A percentile compares a stretch with the other conserved stretches of the same genome.
Evolutionary conservation across 2,888 invertebrate species (phyloP).

Genomic region (Petrolisthes cinctipes): DNA sequence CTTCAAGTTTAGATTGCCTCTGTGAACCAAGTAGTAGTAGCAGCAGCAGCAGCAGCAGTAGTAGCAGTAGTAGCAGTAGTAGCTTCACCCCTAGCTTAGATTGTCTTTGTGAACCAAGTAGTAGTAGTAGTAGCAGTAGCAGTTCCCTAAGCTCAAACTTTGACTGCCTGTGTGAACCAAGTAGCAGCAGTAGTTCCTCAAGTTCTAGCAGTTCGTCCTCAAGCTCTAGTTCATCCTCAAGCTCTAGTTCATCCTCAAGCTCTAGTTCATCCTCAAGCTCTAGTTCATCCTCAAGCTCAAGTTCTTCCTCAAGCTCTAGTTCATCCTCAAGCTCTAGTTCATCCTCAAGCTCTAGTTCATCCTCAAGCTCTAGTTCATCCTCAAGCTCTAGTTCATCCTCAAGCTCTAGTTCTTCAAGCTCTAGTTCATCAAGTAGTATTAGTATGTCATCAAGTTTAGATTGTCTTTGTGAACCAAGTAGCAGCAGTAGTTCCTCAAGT

Average conservation of each 20-base stretch:
- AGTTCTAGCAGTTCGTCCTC: conserved; percentile 15
- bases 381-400: neutral
- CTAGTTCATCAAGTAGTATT: neutral
- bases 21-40: conserved; percentile 29
- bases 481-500: neutral
- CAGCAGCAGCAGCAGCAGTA: neutral
- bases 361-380: neutral
- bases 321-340: conserved; percentile 6
- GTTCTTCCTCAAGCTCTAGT: neutral
- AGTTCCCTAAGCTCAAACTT: conserved; percentile 5
- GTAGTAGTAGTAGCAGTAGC: neutral
- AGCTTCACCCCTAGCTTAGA: conserved; percentile 26
- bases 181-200: neutral
- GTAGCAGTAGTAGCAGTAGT: conserved; percentile 18
- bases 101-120: conserved; percentile 34
- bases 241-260: neutral
- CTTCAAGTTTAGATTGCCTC: conserved; percentile 23
- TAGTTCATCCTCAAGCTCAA: neutral
- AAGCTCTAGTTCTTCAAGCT: no score
- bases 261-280: neutral
- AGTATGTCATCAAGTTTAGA: conserved; percentile 26
- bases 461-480: conserved; percentile 33
- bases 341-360: neutral
- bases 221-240: neutral
- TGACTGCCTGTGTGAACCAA: neutral